Evolutionary conservation across 2,113 vertebrate species (phyloP).

Genomic region (Cyphomyrus plagiostoma): DNA sequence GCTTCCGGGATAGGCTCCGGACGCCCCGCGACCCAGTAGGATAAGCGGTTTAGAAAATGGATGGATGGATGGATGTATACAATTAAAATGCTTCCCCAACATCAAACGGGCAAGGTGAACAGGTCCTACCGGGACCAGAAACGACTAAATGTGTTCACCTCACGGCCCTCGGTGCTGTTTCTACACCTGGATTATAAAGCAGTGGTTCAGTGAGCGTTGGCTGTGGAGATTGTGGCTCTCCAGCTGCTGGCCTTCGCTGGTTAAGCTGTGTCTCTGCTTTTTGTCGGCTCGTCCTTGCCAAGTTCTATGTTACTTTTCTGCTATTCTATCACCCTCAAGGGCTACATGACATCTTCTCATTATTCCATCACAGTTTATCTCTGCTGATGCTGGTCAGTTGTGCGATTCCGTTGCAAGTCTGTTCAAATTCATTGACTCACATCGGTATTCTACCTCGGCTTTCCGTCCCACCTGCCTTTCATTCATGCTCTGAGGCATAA

Average conservation of each 20-base stretch:
- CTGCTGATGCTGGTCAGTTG: background rate
- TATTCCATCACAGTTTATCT: background rate
- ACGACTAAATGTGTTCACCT: background rate
- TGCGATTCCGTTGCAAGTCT: background rate
- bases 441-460: background rate
- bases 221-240: background rate
- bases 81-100: background rate
- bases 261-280: background rate
- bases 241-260: background rate
- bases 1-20: too few relatives aligned
- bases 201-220: background rate
- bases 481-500: background rate
- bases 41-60: too few relatives aligned
- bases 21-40: too few relatives aligned
- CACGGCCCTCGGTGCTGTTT: background rate
- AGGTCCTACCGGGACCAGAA: background rate
- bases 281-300: background rate
- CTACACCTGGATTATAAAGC: background rate
- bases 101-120: background rate
- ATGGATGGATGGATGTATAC: too few relatives aligned
- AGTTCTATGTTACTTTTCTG: background rate
- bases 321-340: background rate
- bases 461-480: background rate
- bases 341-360: background rate
- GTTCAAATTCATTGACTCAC: background rate